Base-by-base conservation (phyloP, 2,113 vertebrate genomes). In the Tympanuchus pallidicinctus region DNA sequence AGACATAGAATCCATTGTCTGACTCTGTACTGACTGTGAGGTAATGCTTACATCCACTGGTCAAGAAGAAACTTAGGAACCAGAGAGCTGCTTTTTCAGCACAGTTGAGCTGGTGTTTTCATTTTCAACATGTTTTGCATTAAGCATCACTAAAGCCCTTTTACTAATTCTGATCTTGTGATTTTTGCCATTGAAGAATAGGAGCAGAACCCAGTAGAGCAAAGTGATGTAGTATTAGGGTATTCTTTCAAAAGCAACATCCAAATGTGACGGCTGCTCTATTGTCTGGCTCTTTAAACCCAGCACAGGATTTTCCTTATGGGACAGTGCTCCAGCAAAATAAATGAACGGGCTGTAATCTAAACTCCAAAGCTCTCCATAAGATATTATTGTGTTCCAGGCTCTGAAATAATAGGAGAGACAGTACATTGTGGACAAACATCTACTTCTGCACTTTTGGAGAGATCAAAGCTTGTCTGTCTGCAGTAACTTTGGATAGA, bases 221-320 rank as follows among this genome's bases (percentile, higher is more conserved):
- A 95, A 94, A 97, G 86, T 94, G 80, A 82, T 95, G 86, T 90
- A 87, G 59, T 83, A 77, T 78, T 87, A 93, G 93, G 60, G 88
- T 89, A 95, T 96, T 97, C 76, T 96, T 95, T 88, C 88, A 96
- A 96, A 96, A 95, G 93, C 88, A 97, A 96, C 93, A 94, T 94
- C 88, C 88, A 95, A 94, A 94, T 93, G 91, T 90, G 88, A 93
- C 40, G 2, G 91, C 90, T 96, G 93, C 73, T 95, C 61, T 70
- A 82, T 92, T 95, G 91, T 90, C 78, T 88, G 91, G 48, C 45
- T 94, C 72, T 97, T 88, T 90, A 94, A 96, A 97, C 87, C 77
- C 93, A 95, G 91, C 69, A 59, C 48, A 70, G 61, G 60, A 59
- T 96, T 95, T 93, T 77, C 84, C 91, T 97, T 97, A 89, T 93